Base-by-base conservation (phyloP, 2,797 vertebrate genomes). In the Perodicticus potto region DNA sequence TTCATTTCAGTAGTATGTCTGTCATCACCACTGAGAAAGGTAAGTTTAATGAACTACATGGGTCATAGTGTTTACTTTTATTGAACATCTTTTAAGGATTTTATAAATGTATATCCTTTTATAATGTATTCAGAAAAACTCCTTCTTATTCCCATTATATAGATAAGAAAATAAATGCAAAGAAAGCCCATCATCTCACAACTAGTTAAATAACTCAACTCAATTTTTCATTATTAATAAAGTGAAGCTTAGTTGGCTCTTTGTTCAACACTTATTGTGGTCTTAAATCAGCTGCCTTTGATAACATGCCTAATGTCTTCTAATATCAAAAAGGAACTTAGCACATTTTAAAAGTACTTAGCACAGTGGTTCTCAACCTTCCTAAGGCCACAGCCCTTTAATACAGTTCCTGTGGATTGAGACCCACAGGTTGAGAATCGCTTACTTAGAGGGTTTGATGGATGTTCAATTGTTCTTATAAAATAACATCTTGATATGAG, bases 401-500 rank as follows among this genome's bases (percentile, higher is more conserved):
- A 53, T 53, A 53, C 49, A 49, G 49, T 49, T 49, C 49, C 49
- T 49, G 49, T 49, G 49, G 49, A 3, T 49, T 13, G 49, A 49
- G 49, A 49, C 13, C 49, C 49, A 49, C 13, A 49, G 49, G 14
- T 14, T 49, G 49, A 49, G 12, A 53, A 53, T 14, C 49, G 1
- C 14, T 53, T 14, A 53, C 14, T 16, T 53, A 45, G 37, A 76
- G 45, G 29, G 37, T 83, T 92, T 86, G 43, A 61, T 78, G 87
- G 57, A 78, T 82, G 32, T 85, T 89, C 87, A 81, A 91, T 72
- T 78, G 37, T 23, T 95, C 86, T 96, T 85, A 86, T 65, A 95
- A 95, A 97, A 94, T 87, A 93, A 95, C 69, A 94, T 94, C 53
- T 89, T 93, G 87, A 91, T 82, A 74, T 45, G 70, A 97, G 84